Evolutionary conservation across 2,888 invertebrate species (phyloP).

Genomic region (Antheraea assamensis): DNA sequence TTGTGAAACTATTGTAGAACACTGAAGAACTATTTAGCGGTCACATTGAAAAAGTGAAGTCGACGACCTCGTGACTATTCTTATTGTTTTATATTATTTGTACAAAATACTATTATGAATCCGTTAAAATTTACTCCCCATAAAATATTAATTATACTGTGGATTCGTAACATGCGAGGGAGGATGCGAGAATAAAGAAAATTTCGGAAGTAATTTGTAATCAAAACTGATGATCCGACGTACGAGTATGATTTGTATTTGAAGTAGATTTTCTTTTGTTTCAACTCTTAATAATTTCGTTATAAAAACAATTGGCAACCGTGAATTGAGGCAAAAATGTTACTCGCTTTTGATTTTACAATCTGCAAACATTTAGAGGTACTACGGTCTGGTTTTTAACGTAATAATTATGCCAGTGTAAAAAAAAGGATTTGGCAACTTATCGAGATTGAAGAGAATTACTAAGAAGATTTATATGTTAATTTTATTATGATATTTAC

Average conservation of each 20-base stretch:
- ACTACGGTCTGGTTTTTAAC: background rate
- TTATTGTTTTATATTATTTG: background rate
- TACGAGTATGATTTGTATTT: background rate
- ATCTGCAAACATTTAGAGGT: background rate
- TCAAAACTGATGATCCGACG: background rate
- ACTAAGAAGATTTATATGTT: background rate
- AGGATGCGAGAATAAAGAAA: background rate
- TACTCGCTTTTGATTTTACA: background rate
- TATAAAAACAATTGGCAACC: background rate
- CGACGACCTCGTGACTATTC: background rate
- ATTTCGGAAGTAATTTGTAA: background rate
- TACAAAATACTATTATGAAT: background rate
- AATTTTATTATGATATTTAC: background rate
- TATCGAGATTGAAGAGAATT: background rate
- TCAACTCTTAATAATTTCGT: background rate
- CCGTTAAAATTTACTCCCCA: background rate
- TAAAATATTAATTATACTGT: background rate
- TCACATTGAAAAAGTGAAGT: constrained; percentile 9
- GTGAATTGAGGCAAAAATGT: background rate
- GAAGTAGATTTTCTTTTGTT: background rate
- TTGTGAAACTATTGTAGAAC: background rate
- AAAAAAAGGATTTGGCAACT: background rate
- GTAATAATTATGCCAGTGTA: background rate
- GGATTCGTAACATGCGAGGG: background rate
- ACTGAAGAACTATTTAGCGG: background rate